A percentile compares a stretch with the other conserved stretches of the same genome.
These are phyloP conservation scores for Anisognathus igniventris DNA, from an alignment of 2,797 vertebrate species.

Conservation along the genomic window DNA sequence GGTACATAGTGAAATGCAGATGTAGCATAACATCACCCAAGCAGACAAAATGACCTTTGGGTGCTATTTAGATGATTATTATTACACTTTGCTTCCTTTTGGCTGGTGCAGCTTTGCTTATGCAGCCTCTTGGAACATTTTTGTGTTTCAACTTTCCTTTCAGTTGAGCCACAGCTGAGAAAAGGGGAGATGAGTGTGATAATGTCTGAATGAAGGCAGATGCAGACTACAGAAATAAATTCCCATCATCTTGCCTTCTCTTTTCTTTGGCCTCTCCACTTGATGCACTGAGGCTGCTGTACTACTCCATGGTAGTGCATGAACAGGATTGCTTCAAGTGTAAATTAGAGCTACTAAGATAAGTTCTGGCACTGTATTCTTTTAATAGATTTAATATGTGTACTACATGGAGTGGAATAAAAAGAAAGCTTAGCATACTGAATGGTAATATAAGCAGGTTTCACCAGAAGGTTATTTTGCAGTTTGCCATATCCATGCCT, in stretches of 20 bases:
- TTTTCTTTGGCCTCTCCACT: not conserved
- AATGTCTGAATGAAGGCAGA: not conserved
- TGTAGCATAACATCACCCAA: conserved; percentile 19
- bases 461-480: not conserved
- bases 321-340: not conserved
- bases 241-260: not conserved
- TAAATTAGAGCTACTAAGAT: not conserved
- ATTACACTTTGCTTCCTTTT: not conserved
- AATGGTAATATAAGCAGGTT: not conserved
- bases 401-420: not conserved
- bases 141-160: not conserved
- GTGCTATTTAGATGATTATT: conserved; percentile 16
- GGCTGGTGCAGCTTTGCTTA: not conserved
- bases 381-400: not conserved
- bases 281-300: not conserved
- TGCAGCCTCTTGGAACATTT: not conserved
- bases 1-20: conserved; percentile 25
- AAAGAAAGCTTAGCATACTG: not conserved
- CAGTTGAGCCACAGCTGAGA: not conserved
- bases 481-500: not conserved
- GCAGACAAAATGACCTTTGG: conserved; percentile 17
- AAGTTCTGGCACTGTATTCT: not conserved
- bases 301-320: not conserved
- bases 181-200: not conserved
- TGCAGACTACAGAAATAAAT: not conserved